Conservation (phyloP, 2,113 vertebrate genomes). For the Phrynocephalus versicolor region DNA sequence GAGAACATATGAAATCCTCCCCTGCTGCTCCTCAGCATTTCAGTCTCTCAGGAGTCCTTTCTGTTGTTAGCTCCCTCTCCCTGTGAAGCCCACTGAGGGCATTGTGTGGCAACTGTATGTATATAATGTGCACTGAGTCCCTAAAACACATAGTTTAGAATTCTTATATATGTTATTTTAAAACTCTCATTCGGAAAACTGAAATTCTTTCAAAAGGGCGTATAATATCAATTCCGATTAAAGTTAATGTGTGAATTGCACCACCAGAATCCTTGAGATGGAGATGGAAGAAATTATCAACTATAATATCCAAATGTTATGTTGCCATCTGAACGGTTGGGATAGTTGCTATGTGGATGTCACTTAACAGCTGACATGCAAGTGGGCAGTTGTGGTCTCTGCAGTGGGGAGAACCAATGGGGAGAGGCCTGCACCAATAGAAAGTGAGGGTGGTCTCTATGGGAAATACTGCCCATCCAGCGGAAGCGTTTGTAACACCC, state of each 20-base stretch:
- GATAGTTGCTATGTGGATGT: not conserved
- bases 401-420: not conserved
- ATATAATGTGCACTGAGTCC: not conserved
- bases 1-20: not conserved
- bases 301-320: not conserved
- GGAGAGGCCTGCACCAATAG: not conserved
- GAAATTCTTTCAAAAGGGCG: not conserved
- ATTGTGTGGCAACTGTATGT: not conserved
- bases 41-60: not conserved
- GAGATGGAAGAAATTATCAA: not conserved
- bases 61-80: not conserved
- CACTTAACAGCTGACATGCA: not conserved
- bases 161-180: not conserved
- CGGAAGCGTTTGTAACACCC: not conserved
- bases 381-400: not conserved
- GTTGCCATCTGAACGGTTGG: not conserved
- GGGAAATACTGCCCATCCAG: not conserved
- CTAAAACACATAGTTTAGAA: not conserved
- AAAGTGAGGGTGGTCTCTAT: not conserved
- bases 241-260: slow-evolving; percentile 3
- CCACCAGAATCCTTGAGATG: not conserved
- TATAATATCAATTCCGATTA: not conserved
- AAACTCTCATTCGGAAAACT: not conserved
- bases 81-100: not conserved
- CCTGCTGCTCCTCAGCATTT: not conserved